Base-by-base conservation (phyloP, 2,797 vertebrate species). In the Dendrocincla tyrannina region DNA sequence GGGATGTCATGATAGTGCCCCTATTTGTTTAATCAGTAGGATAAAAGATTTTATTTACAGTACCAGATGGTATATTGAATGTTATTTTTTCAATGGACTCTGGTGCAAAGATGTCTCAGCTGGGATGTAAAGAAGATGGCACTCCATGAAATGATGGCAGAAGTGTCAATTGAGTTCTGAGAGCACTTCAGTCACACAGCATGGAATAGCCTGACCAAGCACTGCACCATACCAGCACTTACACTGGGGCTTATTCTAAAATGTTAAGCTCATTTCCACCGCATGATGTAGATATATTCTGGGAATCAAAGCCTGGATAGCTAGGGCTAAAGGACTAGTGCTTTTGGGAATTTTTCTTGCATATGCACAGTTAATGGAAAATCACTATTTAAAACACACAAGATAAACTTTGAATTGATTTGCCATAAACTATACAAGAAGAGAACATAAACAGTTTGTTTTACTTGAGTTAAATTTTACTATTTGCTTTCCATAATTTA, bases 41-140 rank as follows among this genome's bases (percentile, higher is more conserved):
- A 70, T 87, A 52, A 90, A 73, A 81, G 7, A 5, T 55, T 82
- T 93, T 73, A 46, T 82, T 93, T 92, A 50, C 24, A 37, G 47
- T 49, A 89, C 30, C 70, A 90, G 47, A 85, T 66, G 39, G 53
- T 37, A n/a, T n/a, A n/a, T n/a, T n/a, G 7, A 44, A 39, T 10
- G 18, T 14, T 9, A 2, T 3, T 66, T 81, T 68, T 42, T 80
- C 35, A 35, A 25, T 79, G 50, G 44, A 33, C 3, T 1, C 41
- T 62, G 18, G 23, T 13, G n/a, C 27, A 63, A n/a, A 69, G 37
- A 30, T 50, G 22, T 5, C 35, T n/a, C 63, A 73, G 17, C 15
- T 86, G 59, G 22, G 24, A 28, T 42, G 13, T 20, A 22, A 28
- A 23, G 41, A 70, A 77, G 18, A 46, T 53, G 46, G 15, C 10